phyloP scores from a whole-genome alignment of 2,797 vertebrate genomes.

The Florisuga fusca region DNA sequence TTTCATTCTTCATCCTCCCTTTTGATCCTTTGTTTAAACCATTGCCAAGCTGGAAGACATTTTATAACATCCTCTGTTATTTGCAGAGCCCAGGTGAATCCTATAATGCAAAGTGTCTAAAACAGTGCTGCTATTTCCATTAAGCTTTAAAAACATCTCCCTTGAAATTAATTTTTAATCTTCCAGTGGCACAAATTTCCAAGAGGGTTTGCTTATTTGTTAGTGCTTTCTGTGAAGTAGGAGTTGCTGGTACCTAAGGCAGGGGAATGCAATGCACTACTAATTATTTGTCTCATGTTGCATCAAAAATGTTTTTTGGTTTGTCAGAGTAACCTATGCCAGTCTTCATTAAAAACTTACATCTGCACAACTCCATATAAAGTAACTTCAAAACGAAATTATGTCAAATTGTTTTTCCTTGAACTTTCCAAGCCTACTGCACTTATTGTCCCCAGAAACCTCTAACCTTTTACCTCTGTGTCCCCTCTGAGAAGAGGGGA shows the following conservation, averaged over 20 bases:
- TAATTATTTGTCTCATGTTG: background rate
- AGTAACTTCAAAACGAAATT: background rate
- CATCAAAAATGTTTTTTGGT: background rate
- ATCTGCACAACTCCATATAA: background rate
- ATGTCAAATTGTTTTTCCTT: background rate
- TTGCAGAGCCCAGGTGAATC: background rate
- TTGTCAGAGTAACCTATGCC: background rate
- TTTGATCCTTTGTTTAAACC: constrained; percentile 44
- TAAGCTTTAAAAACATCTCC: constrained; percentile 6
- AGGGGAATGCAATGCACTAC: background rate
- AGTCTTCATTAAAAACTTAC: background rate
- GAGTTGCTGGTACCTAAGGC: constrained; percentile 5
- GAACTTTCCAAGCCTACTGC: background rate
- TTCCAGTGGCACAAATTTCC: constrained; percentile 3
- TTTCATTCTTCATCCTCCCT: background rate
- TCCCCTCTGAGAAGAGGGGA: background rate
- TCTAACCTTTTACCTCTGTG: background rate
- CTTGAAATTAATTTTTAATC: constrained; percentile 42
- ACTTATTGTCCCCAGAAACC: background rate
- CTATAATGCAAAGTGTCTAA: background rate
- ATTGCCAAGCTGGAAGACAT: constrained; percentile 5
- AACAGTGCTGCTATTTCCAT: constrained; percentile 11
- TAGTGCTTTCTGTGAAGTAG: background rate
- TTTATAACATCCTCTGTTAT: constrained; percentile 12
- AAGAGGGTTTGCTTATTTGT: background rate